These are phyloP conservation scores for Protophormia terraenovae DNA, from an alignment of 2,888 invertebrate species.

Conservation along the genomic window DNA sequence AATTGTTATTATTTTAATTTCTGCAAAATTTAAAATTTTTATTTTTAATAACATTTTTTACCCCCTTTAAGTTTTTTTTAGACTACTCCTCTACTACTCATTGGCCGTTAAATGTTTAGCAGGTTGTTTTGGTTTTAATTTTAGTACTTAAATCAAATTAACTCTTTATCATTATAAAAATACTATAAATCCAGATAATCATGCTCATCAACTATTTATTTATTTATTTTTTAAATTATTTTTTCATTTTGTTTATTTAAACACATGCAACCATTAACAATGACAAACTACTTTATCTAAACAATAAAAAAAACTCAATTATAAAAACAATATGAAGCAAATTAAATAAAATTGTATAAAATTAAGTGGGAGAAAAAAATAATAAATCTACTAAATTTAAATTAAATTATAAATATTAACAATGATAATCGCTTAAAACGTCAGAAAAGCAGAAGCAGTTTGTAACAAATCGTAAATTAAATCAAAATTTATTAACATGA, in stretches of 20 bases:
- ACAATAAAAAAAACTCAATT: slow-evolving; percentile 18
- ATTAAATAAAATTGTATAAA: slow-evolving; percentile 34
- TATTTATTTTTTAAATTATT: background rate
- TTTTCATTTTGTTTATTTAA: background rate
- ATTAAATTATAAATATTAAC: slow-evolving; percentile 58
- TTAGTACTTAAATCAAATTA: slow-evolving; percentile 63
- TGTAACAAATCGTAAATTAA: slow-evolving; percentile 63
- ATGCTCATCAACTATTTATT: slow-evolving; percentile 49
- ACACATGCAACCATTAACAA: background rate
- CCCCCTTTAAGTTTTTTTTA: too few species aligned
- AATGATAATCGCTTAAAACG: slow-evolving; percentile 40
- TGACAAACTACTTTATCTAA: background rate
- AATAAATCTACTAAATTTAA: slow-evolving; percentile 34
- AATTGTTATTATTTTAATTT: too few species aligned
- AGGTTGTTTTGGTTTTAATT: slow-evolving; percentile 34
- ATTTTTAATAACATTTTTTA: background rate
- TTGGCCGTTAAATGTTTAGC: slow-evolving; percentile 3
- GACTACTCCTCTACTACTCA: background rate
- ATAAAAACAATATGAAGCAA: slow-evolving; percentile 36
- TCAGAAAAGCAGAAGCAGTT: slow-evolving; percentile 51
- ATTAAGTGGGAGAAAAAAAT: background rate
- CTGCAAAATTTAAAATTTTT: background rate
- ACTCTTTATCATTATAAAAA: slow-evolving; percentile 50
- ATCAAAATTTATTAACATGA: slow-evolving; percentile 69
- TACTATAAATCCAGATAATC: slow-evolving; percentile 47